A percentile compares a stretch with the other conserved stretches of the same genome.
phyloP scores from a whole-genome alignment of 92 coral and sea anemone species.

The Parazoanthus darwini region DNA sequence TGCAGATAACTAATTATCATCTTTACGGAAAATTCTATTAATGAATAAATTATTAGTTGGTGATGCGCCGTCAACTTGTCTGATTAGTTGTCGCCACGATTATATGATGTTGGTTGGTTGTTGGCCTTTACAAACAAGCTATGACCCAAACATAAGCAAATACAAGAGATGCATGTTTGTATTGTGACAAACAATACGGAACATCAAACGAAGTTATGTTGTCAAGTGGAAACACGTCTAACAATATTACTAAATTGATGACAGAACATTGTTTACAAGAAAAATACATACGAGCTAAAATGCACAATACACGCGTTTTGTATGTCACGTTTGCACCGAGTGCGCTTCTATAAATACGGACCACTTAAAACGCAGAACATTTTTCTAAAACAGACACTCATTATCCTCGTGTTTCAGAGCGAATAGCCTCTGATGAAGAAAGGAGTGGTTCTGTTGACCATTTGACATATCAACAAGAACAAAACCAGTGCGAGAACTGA shows the following conservation, averaged over 20 bases:
- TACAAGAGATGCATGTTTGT: not conserved
- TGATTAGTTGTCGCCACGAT: conserved; percentile 12
- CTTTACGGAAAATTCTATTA: too few relatives aligned
- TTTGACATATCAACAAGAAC: not conserved
- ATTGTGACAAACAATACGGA: not conserved
- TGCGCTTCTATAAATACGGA: not conserved
- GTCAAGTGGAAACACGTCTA: not conserved
- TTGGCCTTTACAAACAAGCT: not conserved
- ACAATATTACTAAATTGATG: not conserved
- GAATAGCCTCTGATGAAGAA: not conserved
- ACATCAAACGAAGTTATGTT: not conserved
- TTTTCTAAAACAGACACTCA: not conserved
- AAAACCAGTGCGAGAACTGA: not conserved
- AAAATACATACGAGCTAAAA: not conserved
- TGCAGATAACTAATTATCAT: too few relatives aligned
- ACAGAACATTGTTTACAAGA: not conserved
- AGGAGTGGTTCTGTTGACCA: not conserved
- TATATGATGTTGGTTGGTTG: not conserved
- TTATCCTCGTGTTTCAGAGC: not conserved
- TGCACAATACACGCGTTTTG: not conserved
- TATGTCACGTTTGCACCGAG: not conserved
- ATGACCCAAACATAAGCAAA: too few relatives aligned
- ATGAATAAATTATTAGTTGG: not conserved
- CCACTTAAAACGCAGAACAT: not conserved
- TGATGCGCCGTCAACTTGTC: conserved; percentile 25